These are phyloP conservation scores for Coenobita brevimanus DNA, from an alignment of 1,140 invertebrate genomes.

Conservation along the genomic window DNA sequence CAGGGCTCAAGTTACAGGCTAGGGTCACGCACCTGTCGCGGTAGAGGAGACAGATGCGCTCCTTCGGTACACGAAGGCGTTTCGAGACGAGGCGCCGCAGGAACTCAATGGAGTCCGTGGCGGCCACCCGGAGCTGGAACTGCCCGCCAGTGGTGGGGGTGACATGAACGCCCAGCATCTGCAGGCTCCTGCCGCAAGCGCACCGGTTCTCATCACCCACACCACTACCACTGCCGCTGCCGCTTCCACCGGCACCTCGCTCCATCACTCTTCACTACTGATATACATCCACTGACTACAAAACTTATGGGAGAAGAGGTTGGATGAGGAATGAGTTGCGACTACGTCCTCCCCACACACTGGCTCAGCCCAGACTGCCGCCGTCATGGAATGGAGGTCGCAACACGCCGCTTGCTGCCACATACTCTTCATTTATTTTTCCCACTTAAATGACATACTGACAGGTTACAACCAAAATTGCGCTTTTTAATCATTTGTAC, in stretches of 20 bases:
- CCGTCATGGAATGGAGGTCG: constrained; percentile 59
- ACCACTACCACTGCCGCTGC: constrained; percentile 25
- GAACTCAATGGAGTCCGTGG: constrained; percentile 86
- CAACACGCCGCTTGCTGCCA: not conserved
- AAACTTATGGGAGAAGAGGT: constrained; percentile 10
- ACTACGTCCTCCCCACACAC: constrained; percentile 25
- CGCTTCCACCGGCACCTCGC: constrained; percentile 41
- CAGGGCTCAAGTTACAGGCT: no score
- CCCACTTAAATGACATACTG: not conserved
- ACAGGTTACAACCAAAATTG: not conserved
- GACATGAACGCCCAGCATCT: constrained; percentile 70
- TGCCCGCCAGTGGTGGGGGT: constrained; percentile 91
- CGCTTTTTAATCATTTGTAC: not conserved
- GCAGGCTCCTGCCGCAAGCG: constrained; percentile 67
- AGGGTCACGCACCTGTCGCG: constrained; percentile 89
- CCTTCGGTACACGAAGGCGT: constrained; percentile 91
- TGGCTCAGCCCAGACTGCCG: constrained; percentile 63
- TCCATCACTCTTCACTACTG: constrained; percentile 47
- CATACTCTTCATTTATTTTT: constrained; percentile 14
- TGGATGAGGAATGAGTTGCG: not conserved
- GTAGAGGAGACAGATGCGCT: constrained; percentile 92
- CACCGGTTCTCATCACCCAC: constrained; percentile 52
- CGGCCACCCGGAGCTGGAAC: constrained; percentile 86
- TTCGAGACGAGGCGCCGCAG: constrained; percentile 94
- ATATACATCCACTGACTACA: constrained; percentile 45